Conservation (phyloP, 2,797 vertebrate genomes). For the Dermochelys coriacea region DNA sequence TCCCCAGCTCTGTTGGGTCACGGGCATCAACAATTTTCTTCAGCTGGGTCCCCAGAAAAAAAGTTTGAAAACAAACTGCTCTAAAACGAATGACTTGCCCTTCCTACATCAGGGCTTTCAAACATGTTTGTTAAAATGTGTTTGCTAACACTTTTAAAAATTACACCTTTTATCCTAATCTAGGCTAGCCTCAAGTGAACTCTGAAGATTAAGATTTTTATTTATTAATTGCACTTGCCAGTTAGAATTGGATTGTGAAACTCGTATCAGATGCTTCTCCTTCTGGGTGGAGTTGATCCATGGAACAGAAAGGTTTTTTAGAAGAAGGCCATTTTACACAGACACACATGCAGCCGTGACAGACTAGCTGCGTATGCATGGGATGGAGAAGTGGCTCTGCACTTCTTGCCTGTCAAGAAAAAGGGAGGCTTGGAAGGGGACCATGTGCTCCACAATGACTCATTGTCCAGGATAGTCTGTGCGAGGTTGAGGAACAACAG, state of each 20-base stretch:
- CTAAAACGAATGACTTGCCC: not conserved
- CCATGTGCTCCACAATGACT: no score
- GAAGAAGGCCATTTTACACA: not conserved
- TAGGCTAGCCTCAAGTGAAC: not conserved
- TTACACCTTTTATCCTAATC: not conserved
- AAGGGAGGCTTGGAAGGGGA: not conserved
- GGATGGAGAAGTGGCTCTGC: not conserved
- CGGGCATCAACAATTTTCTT: no score
- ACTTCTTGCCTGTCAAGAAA: not conserved
- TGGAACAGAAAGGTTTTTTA: not conserved
- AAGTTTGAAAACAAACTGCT: no score
- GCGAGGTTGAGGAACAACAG: rapidly evolving
- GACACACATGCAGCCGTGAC: not conserved
- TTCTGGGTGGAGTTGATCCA: not conserved
- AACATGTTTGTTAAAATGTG: not conserved
- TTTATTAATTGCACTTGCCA: not conserved
- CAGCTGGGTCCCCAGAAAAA: no score
- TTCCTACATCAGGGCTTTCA: not conserved
- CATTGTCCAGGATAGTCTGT: not conserved
- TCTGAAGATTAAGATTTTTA: not conserved
- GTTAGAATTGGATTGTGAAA: not conserved
- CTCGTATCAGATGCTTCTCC: not conserved
- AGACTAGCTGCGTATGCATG: rapidly evolving
- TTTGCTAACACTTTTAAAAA: not conserved
- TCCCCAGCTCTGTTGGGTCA: no score